Percentiles rank a stretch among this genome's conserved stretches.
Evolutionary conservation across 2,888 invertebrate genomes (phyloP).

Genomic region (Pyrgus malvae): DNA sequence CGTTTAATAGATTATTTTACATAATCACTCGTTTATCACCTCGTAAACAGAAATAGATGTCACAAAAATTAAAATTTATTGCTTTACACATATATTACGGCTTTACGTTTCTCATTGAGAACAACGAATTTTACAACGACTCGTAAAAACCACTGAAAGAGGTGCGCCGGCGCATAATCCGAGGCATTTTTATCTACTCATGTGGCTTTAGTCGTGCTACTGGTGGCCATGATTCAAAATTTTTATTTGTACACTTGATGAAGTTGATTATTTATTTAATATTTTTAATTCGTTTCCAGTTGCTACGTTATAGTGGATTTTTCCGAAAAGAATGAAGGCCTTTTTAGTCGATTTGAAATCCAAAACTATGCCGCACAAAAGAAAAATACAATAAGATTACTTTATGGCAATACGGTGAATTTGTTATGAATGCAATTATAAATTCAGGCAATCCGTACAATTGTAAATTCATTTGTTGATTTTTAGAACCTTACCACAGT

Average conservation of each 20-base stretch:
- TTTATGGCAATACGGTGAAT: too few relatives aligned
- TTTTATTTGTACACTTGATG: conserved; percentile 38
- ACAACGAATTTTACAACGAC: conserved; percentile 65
- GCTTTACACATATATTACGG: conserved; percentile 58
- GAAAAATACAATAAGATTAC: too few relatives aligned
- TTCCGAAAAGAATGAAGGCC: too few relatives aligned
- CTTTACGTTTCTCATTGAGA: conserved; percentile 57
- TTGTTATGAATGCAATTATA: too few relatives aligned
- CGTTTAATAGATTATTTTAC: conserved; percentile 9
- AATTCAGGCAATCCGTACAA: too few relatives aligned
- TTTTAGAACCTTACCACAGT: too few relatives aligned
- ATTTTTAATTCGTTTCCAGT: too few relatives aligned
- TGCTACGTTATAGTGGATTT: too few relatives aligned
- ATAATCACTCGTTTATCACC: conserved; percentile 27
- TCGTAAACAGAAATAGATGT: conserved; percentile 31
- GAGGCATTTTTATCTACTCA: conserved; percentile 56
- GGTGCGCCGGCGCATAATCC: conserved; percentile 65
- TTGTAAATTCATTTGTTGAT: too few relatives aligned
- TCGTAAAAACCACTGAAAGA: conserved; percentile 76
- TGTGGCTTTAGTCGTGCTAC: too few relatives aligned
- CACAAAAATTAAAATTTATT: conserved; percentile 51
- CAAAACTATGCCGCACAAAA: too few relatives aligned
- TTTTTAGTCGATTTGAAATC: too few relatives aligned
- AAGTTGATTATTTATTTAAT: background rate
- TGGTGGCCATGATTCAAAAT: conserved; percentile 61